Evolutionary conservation across 2,888 invertebrate species (phyloP).

Genomic region (Exocentrus adspersus): DNA sequence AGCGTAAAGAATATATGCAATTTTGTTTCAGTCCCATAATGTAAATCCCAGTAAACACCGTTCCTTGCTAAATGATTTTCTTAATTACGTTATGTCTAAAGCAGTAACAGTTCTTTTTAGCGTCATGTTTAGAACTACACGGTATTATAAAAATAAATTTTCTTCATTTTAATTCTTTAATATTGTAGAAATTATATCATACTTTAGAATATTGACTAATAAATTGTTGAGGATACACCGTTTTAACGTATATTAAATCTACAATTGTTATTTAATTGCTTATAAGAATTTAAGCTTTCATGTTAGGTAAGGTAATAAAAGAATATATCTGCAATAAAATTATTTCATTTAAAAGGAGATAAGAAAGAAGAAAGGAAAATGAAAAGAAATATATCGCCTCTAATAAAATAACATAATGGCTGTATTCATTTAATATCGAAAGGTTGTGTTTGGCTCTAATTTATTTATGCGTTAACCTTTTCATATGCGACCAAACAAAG

Average conservation of each 20-base stretch:
- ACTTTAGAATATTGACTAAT: too few relatives aligned
- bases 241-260: background rate
- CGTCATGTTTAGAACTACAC: too few relatives aligned
- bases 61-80: too few relatives aligned
- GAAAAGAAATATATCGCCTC: background rate
- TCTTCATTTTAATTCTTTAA: too few relatives aligned
- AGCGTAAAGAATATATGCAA: too few relatives aligned
- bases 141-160: too few relatives aligned
- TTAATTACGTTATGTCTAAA: too few relatives aligned
- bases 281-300: background rate
- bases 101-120: too few relatives aligned
- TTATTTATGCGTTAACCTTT: background rate
- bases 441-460: background rate
- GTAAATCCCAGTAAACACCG: too few relatives aligned
- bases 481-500: conserved; percentile 3
- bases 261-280: background rate
- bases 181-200: too few relatives aligned
- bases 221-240: too few relatives aligned
- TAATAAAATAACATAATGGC: background rate
- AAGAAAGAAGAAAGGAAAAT: background rate
- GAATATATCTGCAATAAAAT: background rate
- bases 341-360: background rate
- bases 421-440: background rate
- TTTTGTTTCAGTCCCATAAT: too few relatives aligned
- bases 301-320: background rate